Conservation (phyloP, 2,113 vertebrate species). For the Mastomys natalensis region DNA sequence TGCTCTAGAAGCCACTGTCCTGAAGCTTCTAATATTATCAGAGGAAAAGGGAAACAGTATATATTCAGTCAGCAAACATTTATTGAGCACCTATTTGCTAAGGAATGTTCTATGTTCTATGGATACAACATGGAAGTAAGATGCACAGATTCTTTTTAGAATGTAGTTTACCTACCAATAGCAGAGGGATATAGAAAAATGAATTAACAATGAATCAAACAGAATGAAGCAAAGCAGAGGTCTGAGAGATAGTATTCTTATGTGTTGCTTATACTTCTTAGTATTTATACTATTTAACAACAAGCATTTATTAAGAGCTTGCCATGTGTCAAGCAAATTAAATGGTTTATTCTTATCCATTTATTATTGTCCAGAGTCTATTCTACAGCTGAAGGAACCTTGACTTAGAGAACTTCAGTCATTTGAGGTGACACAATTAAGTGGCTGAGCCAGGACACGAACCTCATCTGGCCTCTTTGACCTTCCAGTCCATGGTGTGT, state of each 20-base stretch:
- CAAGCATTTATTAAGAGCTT: neutral
- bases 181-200: neutral
- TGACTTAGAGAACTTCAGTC: neutral
- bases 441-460: neutral
- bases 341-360: neutral
- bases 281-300: neutral
- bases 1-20: neutral
- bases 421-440: neutral
- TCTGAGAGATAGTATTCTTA: neutral
- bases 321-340: neutral
- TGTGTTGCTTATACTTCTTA: neutral
- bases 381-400: constrained; percentile 12
- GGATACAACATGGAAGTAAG: neutral
- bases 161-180: neutral
- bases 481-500: neutral
- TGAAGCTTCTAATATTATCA: neutral
- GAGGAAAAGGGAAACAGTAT: neutral
- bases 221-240: neutral
- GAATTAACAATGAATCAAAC: neutral
- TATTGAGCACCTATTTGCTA: neutral
- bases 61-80: neutral
- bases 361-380: neutral
- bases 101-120: neutral
- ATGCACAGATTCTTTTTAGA: neutral
- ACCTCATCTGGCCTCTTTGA: neutral